Evolutionary conservation across 2,113 vertebrate genomes (phyloP).

Genomic region (Eolophus roseicapilla): DNA sequence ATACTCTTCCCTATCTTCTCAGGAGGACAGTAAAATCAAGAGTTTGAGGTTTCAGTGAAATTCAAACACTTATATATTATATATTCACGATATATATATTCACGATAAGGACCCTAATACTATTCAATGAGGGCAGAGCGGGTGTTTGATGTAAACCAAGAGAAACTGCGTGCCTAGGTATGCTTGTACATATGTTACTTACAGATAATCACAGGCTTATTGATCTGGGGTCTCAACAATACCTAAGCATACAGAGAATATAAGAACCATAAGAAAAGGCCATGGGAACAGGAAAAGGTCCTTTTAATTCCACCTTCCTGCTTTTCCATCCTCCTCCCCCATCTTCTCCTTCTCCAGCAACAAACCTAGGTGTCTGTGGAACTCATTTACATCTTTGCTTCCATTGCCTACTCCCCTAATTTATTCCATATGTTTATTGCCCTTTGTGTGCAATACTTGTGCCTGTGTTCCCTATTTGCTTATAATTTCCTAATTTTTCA

Average conservation of each 20-base stretch:
- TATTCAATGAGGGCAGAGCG: background rate
- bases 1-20: background rate
- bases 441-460: conserved; percentile 39
- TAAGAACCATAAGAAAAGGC: background rate
- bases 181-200: background rate
- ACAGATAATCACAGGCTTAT: background rate
- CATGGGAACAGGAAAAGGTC: background rate
- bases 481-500: conserved; percentile 56
- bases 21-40: background rate
- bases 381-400: conserved; percentile 65
- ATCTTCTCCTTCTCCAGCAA: background rate
- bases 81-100: no score
- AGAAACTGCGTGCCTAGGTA: background rate
- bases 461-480: conserved; percentile 23
- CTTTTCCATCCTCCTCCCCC: background rate
- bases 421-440: conserved; percentile 69
- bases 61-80: background rate
- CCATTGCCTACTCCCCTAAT: conserved; percentile 51
- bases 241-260: background rate
- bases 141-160: background rate
- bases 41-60: background rate
- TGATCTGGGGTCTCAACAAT: background rate
- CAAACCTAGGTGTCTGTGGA: conserved; percentile 54
- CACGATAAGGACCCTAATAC: background rate
- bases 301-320: conserved; percentile 20